A percentile compares a stretch with the other conserved stretches of the same genome.
phyloP scores from a whole-genome alignment of 2,797 vertebrate genomes.

The Brotula barbata region DNA sequence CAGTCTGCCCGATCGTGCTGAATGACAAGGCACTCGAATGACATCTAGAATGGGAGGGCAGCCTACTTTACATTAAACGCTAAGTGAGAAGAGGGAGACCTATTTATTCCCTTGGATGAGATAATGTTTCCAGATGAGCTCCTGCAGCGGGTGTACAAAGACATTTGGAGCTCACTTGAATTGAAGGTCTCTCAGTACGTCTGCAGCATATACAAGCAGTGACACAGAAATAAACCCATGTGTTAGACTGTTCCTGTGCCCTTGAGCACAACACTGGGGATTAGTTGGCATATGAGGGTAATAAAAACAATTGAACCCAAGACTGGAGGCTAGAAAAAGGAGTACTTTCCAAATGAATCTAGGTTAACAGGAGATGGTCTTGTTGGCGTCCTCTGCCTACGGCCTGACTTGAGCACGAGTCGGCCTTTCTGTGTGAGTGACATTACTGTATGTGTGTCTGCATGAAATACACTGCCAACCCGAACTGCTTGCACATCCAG shows the following conservation, averaged over 20 bases:
- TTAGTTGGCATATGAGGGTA: too few species aligned
- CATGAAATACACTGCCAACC: constrained; percentile 7
- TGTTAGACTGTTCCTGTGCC: not conserved
- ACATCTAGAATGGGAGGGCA: constrained; percentile 9
- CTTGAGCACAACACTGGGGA: constrained; percentile 7
- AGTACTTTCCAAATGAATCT: constrained; percentile 49
- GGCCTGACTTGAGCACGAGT: constrained; percentile 38
- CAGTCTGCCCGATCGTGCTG: constrained; percentile 4
- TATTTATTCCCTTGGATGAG: constrained; percentile 6
- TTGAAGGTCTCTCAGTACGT: constrained; percentile 17
- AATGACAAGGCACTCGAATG: constrained; percentile 42
- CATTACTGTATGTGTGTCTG: constrained; percentile 8
- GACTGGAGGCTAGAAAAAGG: not conserved
- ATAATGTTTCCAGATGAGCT: constrained; percentile 46
- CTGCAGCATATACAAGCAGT: constrained; percentile 1
- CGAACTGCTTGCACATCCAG: constrained; percentile 42
- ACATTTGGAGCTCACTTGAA: constrained; percentile 36
- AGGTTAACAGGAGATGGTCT: constrained; percentile 69
- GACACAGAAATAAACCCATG: constrained; percentile 11
- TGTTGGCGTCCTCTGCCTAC: constrained; percentile 32
- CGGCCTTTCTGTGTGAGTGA: not conserved
- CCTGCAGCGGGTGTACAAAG: constrained; percentile 37
- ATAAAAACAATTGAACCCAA: not conserved
- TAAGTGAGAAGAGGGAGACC: constrained; percentile 16
- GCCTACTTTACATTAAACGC: constrained; percentile 32